Evolutionary conservation across 2,113 vertebrate genomes (phyloP).

Genomic region (Antennarius striatus): DNA sequence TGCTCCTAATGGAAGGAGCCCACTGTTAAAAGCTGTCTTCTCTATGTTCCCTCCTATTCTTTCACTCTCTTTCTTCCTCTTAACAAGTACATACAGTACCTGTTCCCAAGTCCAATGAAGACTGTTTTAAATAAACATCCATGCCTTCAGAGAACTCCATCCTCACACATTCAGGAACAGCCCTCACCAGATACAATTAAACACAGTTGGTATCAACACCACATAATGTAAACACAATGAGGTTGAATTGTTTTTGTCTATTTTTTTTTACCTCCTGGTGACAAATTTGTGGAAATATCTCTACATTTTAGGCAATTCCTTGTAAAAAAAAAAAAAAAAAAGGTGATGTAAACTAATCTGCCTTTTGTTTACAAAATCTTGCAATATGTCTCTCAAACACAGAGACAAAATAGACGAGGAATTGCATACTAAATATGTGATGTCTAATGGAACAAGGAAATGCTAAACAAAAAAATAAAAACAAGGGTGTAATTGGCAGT

Average conservation of each 20-base stretch:
- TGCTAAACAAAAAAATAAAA: neutral
- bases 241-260: neutral
- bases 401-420: no score
- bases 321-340: no score
- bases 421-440: no score
- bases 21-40: slow-evolving; percentile 22
- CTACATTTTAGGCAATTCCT: no score
- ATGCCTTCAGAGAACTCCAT: slow-evolving; percentile 25
- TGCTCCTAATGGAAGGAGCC: slow-evolving; percentile 37
- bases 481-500: neutral
- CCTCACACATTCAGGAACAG: slow-evolving; percentile 34
- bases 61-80: slow-evolving; percentile 2
- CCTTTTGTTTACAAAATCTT: no score
- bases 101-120: slow-evolving; percentile 48
- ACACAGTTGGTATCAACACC: slow-evolving; percentile 6
- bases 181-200: slow-evolving; percentile 14
- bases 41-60: neutral
- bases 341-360: no score
- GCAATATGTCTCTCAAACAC: no score
- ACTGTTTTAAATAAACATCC: slow-evolving; percentile 12
- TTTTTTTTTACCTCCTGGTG: no score
- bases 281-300: no score
- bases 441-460: neutral
- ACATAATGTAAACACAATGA: neutral
- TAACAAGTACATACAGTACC: slow-evolving; percentile 7